Percentiles rank a stretch among this genome's conserved stretches.
phyloP scores from a whole-genome alignment of 2,797 vertebrate species.

The Orientallactaga sibirica region DNA sequence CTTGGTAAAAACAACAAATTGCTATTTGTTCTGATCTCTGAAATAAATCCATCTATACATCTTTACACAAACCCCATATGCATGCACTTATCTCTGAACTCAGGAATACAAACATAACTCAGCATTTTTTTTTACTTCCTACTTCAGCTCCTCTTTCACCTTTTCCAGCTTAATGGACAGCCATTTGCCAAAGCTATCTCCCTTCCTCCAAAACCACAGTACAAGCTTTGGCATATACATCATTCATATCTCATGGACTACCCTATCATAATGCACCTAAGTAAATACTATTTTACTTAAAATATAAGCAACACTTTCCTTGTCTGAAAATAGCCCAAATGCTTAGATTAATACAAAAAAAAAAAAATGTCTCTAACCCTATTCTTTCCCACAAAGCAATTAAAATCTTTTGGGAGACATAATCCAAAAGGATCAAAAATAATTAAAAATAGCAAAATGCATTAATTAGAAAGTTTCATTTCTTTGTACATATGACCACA shows the following conservation, averaged over 20 bases:
- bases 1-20: neutral
- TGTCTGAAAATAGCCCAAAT: neutral
- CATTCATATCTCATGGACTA: neutral
- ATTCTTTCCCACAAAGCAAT: neutral
- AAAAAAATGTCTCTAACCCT: neutral
- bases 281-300: neutral
- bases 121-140: neutral
- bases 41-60: neutral
- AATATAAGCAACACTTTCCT: neutral
- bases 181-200: neutral
- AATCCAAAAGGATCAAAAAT: neutral
- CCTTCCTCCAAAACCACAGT: neutral
- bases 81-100: neutral
- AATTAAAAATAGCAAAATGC: neutral
- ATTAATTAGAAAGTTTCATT: neutral
- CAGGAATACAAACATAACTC: accelerated
- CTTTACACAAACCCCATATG: accelerated
- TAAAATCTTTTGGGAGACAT: neutral
- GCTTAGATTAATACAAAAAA: neutral
- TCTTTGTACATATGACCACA: neutral
- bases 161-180: neutral
- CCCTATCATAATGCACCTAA: neutral
- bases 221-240: neutral
- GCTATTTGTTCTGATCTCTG: neutral
- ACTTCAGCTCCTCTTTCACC: neutral